A percentile compares a stretch with the other conserved stretches of the same genome.
These are phyloP conservation scores for Candoia aspera DNA, from an alignment of 2,113 vertebrate species.

Conservation along the genomic window DNA sequence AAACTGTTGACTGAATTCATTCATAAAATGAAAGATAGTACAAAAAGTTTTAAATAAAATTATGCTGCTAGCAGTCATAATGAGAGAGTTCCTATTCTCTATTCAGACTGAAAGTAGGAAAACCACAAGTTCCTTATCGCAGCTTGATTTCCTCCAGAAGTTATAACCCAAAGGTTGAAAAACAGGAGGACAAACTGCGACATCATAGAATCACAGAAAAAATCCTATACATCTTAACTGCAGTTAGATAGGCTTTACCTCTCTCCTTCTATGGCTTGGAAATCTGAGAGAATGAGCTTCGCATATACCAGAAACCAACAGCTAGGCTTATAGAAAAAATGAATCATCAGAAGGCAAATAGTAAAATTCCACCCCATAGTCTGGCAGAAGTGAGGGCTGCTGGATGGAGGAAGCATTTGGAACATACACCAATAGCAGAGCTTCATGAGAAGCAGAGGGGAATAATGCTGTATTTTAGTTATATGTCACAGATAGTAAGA, in stretches of 20 bases:
- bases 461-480: neutral
- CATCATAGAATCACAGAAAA: neutral
- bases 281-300: neutral
- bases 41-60: neutral
- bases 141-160: neutral
- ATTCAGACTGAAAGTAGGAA: neutral
- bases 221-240: neutral
- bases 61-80: neutral
- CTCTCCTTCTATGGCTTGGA: neutral
- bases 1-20: neutral
- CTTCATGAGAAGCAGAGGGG: neutral
- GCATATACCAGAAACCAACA: too few species aligned
- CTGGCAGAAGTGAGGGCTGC: neutral
- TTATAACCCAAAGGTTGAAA: neutral
- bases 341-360: neutral
- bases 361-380: neutral
- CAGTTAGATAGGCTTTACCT: neutral
- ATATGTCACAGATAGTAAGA: too few species aligned
- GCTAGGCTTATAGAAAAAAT: too few species aligned
- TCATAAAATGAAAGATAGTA: neutral
- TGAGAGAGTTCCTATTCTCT: neutral
- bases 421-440: neutral
- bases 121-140: slow-evolving; percentile 11
- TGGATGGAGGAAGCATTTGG: neutral
- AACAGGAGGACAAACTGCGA: neutral